Base-by-base conservation (phyloP, 30 jellyfish, hydroid and myxozoan genomes). In the Mastigias papua region DNA sequence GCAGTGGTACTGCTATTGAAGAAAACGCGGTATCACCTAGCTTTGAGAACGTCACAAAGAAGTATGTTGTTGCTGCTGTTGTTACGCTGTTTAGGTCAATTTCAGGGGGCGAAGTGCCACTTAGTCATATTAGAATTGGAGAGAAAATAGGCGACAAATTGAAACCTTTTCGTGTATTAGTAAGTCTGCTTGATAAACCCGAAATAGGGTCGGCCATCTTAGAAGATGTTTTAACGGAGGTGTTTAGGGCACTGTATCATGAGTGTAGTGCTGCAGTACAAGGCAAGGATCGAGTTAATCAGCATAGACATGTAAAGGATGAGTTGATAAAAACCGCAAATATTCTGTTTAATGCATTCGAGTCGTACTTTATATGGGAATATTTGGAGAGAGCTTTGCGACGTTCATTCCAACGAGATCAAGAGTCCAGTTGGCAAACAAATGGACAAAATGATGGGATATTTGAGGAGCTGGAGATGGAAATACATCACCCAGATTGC, bases 291-390 rank as follows among this genome's bases (percentile, higher is more conserved):
- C 26, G 86, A 8, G 13, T 46, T 0, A 87, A 87, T n/a, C 90
- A 78, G 58, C 34, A 48, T 11, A 76, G 61, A 0, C 20, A 27
- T 17, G 67, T 83, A 29, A 80, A 84, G 20, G 92, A 86, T 20
- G 99, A 94, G 69, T 60, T 94, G 10, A 46, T 94, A 26, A 94
- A 94, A 35, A 94, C 97, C 16, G 97, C 99, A 34, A 94, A 94
- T 46, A 68, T 94, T 34, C 65, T 94, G 58, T 94, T 94, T 60
- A 88, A 78, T 74, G 97, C 99, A 26, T 89, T 94, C 49, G 97
- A 94, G 34, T 96, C 99, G 19, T 94, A 76, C 70, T 94, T 82
- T 70, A 89, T 94, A 34, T 94, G 99, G 99, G 97, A 94, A 22
- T 94, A 76, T 84, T 63, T 94, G 32, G 94, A 88, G 29, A 94